Evolutionary conservation across 92 coral and sea anemone species (phyloP).

Genomic region (Porites cylindrica): DNA sequence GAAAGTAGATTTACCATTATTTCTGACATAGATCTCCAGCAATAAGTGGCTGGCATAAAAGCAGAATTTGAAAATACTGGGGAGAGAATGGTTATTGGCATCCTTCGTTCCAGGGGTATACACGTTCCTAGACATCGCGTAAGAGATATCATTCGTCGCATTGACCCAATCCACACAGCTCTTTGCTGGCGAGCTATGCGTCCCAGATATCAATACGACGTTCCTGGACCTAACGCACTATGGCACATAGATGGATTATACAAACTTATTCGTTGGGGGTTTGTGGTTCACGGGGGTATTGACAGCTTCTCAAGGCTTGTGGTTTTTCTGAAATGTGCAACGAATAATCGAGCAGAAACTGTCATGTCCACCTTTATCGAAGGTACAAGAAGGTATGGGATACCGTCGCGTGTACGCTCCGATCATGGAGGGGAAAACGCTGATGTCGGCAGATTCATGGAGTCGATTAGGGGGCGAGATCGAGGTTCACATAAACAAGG

Average conservation of each 20-base stretch:
- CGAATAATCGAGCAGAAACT: constrained; percentile 44
- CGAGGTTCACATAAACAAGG: constrained; percentile 42
- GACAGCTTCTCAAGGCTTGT: constrained; percentile 51
- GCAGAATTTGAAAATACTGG: constrained; percentile 36
- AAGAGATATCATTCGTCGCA: constrained; percentile 39
- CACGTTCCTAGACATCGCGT: constrained; percentile 46
- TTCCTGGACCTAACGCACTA: constrained; percentile 51
- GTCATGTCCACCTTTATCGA: constrained; percentile 25
- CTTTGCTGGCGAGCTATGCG: constrained; percentile 56
- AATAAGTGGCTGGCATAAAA: constrained; percentile 12
- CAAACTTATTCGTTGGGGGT: constrained; percentile 50
- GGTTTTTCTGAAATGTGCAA: constrained; percentile 39
- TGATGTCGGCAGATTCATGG: constrained; percentile 34
- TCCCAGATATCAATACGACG: constrained; percentile 35
- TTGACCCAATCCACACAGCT: constrained; percentile 45
- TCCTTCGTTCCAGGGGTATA: constrained; percentile 40
- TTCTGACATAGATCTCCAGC: constrained; percentile 39
- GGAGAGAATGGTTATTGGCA: constrained; percentile 61
- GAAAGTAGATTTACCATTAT: constrained; percentile 30
- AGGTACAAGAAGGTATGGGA: constrained; percentile 35
- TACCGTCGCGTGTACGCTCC: constrained; percentile 52
- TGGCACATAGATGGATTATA: constrained; percentile 54
- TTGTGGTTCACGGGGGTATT: constrained; percentile 53
- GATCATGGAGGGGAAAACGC: constrained; percentile 58
- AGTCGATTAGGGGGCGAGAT: constrained; percentile 1